Evolutionary conservation across 2,888 invertebrate species (phyloP), one percentile per base, ranked within the genome.

Genomic region (Drosophila conformis): DNA sequence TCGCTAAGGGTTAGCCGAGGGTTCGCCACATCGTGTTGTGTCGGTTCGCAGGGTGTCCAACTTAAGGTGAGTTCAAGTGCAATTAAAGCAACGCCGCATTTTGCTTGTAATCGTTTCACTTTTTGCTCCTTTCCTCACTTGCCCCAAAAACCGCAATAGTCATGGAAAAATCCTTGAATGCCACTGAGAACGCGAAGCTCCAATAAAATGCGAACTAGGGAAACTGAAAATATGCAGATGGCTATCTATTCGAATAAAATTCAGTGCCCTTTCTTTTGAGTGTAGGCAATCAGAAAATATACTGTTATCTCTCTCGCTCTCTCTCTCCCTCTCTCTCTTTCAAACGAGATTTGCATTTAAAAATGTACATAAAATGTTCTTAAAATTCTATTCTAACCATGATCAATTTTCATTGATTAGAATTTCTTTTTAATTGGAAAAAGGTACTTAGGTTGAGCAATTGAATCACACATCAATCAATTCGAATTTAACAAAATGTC

Each of bases 11-110:
- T 46, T 29, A 56, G 13, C 46, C 21, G 46, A 6, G 29, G 54
- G 25, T 52, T 29, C 8, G 13, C 13, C 25, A 7, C 21, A 25
- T 27, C 18, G 49, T 27, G 27, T 11, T 18, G 27, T 15, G 11
- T 6, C 10, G 54, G 49, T 29, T 62, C n/a, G 18, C 33, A 15
- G 25, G 62, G 56, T 60, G 69, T 57, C 42, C 58, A 48, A 54
- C 64, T 77, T 40, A 59, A 56, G 62, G 63, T 58, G 76, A 69
- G 84, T 75, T 82, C 82, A 76, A 80, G 76, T 78, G 85, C 87
- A 85, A 85, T 85, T 87, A 87, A 82, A 87, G 72, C 69, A 70
- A 74, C 71, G 76, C 73, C 70, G 68, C 72, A 77, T 71, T 80
- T 73, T 51, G 63, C 79, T 61, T 72, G 79, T 72, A 78, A 78